Evolutionary conservation across 2,888 invertebrate genomes (phyloP).

Genomic region (Hyalella azteca): DNA sequence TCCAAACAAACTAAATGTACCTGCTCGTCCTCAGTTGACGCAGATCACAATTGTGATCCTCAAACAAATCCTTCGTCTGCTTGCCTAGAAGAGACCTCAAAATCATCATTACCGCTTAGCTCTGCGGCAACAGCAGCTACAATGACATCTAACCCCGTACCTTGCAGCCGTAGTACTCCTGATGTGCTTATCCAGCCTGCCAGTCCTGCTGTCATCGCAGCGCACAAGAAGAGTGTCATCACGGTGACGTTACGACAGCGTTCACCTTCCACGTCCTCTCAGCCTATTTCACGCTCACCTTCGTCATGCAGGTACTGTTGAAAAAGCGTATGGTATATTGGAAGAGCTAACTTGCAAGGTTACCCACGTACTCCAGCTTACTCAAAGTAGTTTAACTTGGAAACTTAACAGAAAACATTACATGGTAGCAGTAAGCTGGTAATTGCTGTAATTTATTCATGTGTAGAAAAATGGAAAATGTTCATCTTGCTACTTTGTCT

Average conservation of each 20-base stretch:
- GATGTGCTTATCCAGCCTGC: constrained; percentile 58
- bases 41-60: background rate
- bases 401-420: too few species aligned
- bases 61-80: background rate
- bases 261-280: constrained; percentile 49
- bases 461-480: too few species aligned
- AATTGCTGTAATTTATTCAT: too few species aligned
- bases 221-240: constrained; percentile 54
- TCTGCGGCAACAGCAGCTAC: background rate
- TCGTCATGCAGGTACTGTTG: constrained; percentile 31
- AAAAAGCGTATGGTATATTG: too few species aligned
- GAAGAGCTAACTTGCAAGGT: too few species aligned
- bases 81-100: background rate
- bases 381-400: too few species aligned
- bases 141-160: background rate
- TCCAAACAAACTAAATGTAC: background rate
- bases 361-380: too few species aligned
- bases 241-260: constrained; percentile 52
- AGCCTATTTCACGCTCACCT: constrained; percentile 24
- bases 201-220: constrained; percentile 54
- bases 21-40: background rate
- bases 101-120: background rate
- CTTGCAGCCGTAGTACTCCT: constrained; percentile 36
- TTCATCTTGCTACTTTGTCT: too few species aligned
- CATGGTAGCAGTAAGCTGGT: too few species aligned